Conservation (phyloP, 2,888 invertebrate genomes). For the Drosophila parthenogenetica region DNA sequence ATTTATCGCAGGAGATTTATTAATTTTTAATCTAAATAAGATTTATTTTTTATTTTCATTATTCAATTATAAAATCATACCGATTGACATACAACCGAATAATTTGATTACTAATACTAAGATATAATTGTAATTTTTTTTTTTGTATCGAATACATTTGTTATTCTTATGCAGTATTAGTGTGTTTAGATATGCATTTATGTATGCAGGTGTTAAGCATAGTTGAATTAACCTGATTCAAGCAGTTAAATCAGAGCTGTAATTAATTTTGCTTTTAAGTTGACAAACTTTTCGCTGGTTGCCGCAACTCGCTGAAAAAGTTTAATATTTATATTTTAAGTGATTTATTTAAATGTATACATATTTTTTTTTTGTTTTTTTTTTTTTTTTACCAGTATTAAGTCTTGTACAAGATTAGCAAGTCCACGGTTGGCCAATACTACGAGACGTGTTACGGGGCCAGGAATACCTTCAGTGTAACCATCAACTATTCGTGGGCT, state of each 20-base stretch:
- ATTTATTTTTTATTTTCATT: no score
- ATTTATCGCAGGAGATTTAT: no score
- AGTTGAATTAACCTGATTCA: conserved; percentile 29
- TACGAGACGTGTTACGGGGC: conserved; percentile 93
- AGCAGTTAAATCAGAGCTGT: conserved; percentile 92
- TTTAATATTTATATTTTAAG: neutral
- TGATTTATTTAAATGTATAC: no score
- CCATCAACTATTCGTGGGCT: conserved; percentile 87
- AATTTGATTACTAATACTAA: neutral
- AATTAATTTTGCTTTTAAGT: conserved; percentile 96
- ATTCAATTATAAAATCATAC: no score
- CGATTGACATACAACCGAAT: neutral
- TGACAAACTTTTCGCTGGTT: conserved; percentile 95
- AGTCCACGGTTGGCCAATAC: conserved; percentile 95
- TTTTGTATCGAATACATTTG: no score
- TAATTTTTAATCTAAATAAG: no score
- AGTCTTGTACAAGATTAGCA: conserved; percentile 94
- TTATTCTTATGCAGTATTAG: no score
- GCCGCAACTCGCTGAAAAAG: conserved; percentile 90
- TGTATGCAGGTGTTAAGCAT: no score
- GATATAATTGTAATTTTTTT: no score
- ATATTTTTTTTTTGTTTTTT: no score
- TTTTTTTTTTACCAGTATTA: conserved; percentile 90
- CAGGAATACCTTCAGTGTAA: conserved; percentile 93
- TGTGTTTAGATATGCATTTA: no score